phyloP scores from a whole-genome alignment of 2,888 invertebrate species.

The Amiota minor region DNA sequence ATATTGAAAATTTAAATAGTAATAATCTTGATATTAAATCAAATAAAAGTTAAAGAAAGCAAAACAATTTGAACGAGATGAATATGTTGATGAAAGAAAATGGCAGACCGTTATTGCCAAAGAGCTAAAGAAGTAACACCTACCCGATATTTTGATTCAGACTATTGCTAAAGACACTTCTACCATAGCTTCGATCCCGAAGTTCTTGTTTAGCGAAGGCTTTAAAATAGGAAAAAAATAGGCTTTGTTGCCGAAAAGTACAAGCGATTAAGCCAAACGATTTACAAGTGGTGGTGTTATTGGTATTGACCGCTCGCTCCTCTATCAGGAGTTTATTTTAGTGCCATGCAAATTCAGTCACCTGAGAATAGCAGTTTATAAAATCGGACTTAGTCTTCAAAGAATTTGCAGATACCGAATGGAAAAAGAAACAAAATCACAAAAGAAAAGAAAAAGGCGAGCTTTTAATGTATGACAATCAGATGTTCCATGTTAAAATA shows the following conservation, averaged over 20 bases:
- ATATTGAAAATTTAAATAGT: no score
- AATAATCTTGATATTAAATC: no score
- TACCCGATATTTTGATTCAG: neutral
- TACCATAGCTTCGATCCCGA: neutral
- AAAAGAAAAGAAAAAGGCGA: conserved; percentile 7
- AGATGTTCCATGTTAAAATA: neutral
- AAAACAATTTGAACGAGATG: neutral
- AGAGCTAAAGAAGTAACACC: conserved; percentile 6
- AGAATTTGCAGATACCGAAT: neutral
- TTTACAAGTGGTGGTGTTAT: neutral
- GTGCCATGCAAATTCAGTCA: no score
- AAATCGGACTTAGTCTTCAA: no score
- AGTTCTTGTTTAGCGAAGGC: neutral
- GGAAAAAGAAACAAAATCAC: conserved; percentile 8
- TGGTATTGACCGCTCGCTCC: neutral
- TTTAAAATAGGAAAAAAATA: neutral
- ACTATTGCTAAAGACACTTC: neutral
- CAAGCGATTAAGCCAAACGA: neutral
- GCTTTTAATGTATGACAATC: neutral
- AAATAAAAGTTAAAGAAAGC: neutral
- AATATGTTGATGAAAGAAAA: neutral
- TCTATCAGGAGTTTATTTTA: no score
- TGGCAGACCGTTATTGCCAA: conserved; percentile 3
- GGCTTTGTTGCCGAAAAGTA: neutral
- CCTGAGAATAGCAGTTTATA: no score